phyloP scores from a whole-genome alignment of 1,140 invertebrate genomes.

The Listronotus bonariensis region DNA sequence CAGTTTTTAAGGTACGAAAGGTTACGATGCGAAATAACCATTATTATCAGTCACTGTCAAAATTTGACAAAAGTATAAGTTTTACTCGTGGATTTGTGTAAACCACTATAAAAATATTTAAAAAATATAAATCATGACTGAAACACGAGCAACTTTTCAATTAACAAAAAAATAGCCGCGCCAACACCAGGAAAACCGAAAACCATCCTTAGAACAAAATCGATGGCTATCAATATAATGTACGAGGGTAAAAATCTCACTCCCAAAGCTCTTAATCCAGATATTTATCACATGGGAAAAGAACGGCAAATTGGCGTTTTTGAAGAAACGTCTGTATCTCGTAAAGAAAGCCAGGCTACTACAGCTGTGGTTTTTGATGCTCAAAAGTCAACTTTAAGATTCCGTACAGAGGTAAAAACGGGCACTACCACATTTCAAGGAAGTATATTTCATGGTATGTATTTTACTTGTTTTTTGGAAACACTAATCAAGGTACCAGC shows the following conservation, averaged over 20 bases:
- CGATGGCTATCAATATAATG: constrained; percentile 13
- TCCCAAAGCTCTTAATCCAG: constrained; percentile 42
- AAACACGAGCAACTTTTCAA: constrained; percentile 8
- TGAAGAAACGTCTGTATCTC: constrained; percentile 20
- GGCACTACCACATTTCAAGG: constrained; percentile 2
- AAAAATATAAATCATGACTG: constrained; percentile 5
- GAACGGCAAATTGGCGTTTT: constrained; percentile 38
- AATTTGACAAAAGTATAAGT: too few species aligned
- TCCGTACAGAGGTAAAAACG: not conserved
- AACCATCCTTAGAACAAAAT: constrained; percentile 19
- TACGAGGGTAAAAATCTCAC: constrained; percentile 46
- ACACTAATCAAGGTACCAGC: too few species aligned
- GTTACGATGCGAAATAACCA: too few species aligned
- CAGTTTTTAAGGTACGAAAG: too few species aligned
- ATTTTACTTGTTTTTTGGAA: too few species aligned
- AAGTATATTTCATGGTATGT: constrained; percentile 15
- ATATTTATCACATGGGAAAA: constrained; percentile 27
- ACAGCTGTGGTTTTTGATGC: not conserved
- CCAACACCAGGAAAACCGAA: constrained; percentile 2
- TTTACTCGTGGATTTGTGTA: too few species aligned
- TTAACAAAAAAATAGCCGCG: not conserved
- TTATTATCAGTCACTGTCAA: too few species aligned
- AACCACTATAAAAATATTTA: too few species aligned
- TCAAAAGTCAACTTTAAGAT: not conserved
- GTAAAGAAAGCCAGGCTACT: not conserved